Percentiles rank a stretch among this genome's conserved stretches.
These are phyloP conservation scores for Xestia sexstrigata DNA, from an alignment of 2,888 invertebrate genomes.

Conservation along the genomic window DNA sequence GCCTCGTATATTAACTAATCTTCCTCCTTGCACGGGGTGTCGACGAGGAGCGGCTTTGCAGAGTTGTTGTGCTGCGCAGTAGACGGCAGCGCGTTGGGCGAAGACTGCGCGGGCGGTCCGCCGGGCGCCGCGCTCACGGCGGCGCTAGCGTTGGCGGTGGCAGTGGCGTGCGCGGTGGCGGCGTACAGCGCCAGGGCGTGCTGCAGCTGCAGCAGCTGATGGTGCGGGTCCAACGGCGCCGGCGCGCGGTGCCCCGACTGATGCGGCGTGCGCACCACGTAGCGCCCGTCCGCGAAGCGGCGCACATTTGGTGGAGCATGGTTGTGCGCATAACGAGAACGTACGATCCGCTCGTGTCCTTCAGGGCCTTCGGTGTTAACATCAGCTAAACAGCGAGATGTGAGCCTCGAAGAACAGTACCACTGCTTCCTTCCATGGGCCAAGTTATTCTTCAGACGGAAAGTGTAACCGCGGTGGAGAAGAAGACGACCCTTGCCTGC, in stretches of 20 bases:
- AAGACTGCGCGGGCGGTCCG: constrained; percentile 77
- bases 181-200: constrained; percentile 88
- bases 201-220: constrained; percentile 87
- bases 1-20: constrained; percentile 73
- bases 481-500: constrained; percentile 87
- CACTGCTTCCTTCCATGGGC: constrained; percentile 89
- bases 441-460: constrained; percentile 88
- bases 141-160: constrained; percentile 81
- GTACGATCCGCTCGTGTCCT: constrained; percentile 88
- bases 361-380: constrained; percentile 89
- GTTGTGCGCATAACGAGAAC: constrained; percentile 88
- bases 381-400: constrained; percentile 88
- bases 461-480: constrained; percentile 88
- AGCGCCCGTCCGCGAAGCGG: constrained; percentile 88
- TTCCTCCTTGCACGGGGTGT: constrained; percentile 87
- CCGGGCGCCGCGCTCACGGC: constrained; percentile 71
- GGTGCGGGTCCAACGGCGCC: constrained; percentile 87
- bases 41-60: constrained; percentile 86
- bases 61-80: constrained; percentile 79
- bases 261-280: constrained; percentile 88
- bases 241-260: constrained; percentile 88
- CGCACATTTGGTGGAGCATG: constrained; percentile 89
- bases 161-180: constrained; percentile 86
- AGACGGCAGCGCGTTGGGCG: constrained; percentile 78
- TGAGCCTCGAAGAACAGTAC: constrained; percentile 88